Conservation (phyloP, 2,113 vertebrate species). For the Microcebus griseorufus region DNA sequence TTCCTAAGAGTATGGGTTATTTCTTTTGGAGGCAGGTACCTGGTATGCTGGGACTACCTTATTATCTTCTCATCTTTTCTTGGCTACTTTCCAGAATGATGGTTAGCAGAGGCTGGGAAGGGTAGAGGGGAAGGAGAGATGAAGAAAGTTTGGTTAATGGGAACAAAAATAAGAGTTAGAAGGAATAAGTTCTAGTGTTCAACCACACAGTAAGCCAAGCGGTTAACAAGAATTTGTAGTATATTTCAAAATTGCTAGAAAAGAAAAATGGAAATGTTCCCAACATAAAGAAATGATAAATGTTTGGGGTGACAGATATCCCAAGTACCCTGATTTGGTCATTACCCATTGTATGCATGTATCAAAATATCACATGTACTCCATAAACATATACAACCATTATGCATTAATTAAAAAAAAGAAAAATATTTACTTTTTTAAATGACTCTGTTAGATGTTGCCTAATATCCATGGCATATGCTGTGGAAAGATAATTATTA, state of each 20-base stretch:
- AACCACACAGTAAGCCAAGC: not conserved
- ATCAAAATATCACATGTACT: not conserved
- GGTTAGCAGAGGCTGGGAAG: not conserved
- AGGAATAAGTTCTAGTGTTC: not conserved
- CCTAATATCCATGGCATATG: not conserved
- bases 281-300: not conserved
- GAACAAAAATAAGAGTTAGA: not conserved
- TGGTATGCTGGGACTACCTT: conserved; percentile 29
- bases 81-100: conserved; percentile 74
- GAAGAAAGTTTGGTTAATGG: not conserved
- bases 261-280: not conserved
- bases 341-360: not conserved
- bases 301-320: not conserved
- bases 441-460: not conserved
- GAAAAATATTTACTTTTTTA: not conserved
- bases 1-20: not conserved
- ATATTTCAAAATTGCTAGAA: not conserved
- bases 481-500: not conserved
- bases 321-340: not conserved
- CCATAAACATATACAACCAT: not conserved
- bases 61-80: conserved; percentile 58
- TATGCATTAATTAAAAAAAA: not conserved
- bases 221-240: not conserved
- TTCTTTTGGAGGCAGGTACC: conserved; percentile 53
- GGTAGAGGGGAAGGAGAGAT: not conserved